Base-by-base conservation (phyloP, 37 sponge, comb jelly and placozoan species). In the Crambe crambe region DNA sequence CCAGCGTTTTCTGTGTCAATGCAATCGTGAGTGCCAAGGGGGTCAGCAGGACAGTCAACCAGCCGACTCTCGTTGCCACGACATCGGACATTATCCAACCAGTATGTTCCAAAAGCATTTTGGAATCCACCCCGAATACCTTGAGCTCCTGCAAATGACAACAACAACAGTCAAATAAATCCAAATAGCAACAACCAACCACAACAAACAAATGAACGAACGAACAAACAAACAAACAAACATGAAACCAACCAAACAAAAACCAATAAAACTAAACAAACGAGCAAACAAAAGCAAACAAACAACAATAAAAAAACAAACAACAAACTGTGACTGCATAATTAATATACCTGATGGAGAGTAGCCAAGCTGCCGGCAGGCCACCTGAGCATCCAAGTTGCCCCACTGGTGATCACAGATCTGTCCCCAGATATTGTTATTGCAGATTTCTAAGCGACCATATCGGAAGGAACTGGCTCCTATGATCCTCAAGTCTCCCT, bases 1-100 rank as follows among this genome's bases (percentile, higher is more conserved):
- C 86, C 86, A 58, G 80, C 80, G 72, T 86, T 80, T 12, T 86
- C 86, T 56, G 4, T 2, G 26, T 79, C 80, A 3, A 51, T 62
- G 67, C 86, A 86, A 58, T 84, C 78, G 2, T 39, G 54, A 62
- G 74, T 82, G 37, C 58, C 12, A 47, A 47, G 51, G 44, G 56
- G 0, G 30, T 73, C 74, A 60, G 72, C 59, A 1, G 36, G 38
- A 71, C 86, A 86, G 25, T 71, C 42, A 15, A 65, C 0, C 67
- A 86, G 74, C 31, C 35, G 51, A 17, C 8, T 1, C 56, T 86
- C 86, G 15, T 56, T 73, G 5, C 86, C 86, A 70, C 4, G 37
- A 58, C 86, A 86, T 17, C 3, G 42, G 30, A 72, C 74, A 51
- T 86, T 30, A 37, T 77, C 79, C 42, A 86, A 34, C 15, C 29